Conservation (phyloP, 2,888 invertebrate genomes). For the Archips crataeganus region DNA sequence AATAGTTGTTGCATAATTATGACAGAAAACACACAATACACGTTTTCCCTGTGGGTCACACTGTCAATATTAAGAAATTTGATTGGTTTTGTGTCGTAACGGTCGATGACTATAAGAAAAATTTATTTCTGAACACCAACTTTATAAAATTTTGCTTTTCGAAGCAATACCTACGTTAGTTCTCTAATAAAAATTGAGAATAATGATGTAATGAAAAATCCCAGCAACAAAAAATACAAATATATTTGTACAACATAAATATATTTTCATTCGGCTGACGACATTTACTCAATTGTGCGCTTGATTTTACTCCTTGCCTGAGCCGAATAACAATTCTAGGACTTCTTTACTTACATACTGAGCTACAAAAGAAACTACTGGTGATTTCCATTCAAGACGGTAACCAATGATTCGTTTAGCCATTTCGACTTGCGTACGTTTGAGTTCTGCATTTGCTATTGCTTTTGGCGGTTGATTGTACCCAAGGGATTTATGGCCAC, state of each 20-base stretch:
- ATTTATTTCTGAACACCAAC: too few relatives aligned
- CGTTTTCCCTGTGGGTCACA: too few relatives aligned
- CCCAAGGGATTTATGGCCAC: conserved; percentile 19
- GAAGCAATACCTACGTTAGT: too few relatives aligned
- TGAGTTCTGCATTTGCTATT: conserved; percentile 5
- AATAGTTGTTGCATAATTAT: too few relatives aligned
- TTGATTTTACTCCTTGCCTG: background rate
- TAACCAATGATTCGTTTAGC: conserved; percentile 14
- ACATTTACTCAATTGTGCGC: background rate
- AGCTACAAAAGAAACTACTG: conserved; percentile 8
- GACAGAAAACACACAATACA: too few relatives aligned
- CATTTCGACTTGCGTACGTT: background rate
- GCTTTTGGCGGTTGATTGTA: conserved; percentile 17
- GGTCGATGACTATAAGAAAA: too few relatives aligned
- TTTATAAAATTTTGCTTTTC: too few relatives aligned
- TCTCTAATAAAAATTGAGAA: too few relatives aligned
- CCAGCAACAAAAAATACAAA: background rate
- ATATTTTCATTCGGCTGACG: background rate
- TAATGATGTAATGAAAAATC: background rate
- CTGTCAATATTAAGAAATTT: too few relatives aligned
- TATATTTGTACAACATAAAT: background rate
- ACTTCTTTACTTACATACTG: background rate
- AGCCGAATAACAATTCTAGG: background rate
- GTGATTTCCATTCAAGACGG: conserved; percentile 5
- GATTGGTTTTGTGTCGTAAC: too few relatives aligned